Percentiles rank a stretch among this genome's conserved stretches.
These are phyloP conservation scores for Palaemon carinicauda DNA, from an alignment of 1,140 invertebrate species.

Conservation along the genomic window DNA sequence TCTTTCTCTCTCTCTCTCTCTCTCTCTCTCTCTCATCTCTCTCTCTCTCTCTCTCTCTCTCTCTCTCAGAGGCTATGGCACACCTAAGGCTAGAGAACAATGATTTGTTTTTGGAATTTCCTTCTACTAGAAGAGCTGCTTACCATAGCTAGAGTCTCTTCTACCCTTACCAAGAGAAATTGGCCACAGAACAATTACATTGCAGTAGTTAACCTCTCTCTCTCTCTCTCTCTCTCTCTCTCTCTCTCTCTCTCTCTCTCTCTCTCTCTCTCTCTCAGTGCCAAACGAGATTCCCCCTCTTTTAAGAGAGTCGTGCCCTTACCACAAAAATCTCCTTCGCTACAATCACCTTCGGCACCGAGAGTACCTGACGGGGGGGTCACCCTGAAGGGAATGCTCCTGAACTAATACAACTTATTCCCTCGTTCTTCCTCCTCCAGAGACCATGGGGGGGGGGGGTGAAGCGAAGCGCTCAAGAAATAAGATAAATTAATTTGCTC, in stretches of 20 bases:
- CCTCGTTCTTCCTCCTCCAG: background rate
- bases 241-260: background rate
- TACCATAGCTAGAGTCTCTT: no score
- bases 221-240: background rate
- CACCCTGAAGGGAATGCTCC: background rate
- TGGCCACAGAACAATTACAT: no score
- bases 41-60: background rate
- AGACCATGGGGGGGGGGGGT: background rate
- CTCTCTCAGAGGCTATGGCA: no score
- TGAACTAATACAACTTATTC: background rate
- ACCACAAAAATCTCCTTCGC: background rate
- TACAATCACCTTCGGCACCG: background rate
- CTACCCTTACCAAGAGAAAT: no score
- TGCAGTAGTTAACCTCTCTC: background rate
- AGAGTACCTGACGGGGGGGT: background rate
- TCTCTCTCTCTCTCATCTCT: background rate
- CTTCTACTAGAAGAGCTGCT: no score
- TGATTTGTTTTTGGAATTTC: no score
- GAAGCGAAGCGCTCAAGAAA: constrained; percentile 11
- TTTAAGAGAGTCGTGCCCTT: background rate
- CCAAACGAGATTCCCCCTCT: background rate
- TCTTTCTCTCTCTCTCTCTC: background rate
- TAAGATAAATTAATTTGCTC: constrained; percentile 52
- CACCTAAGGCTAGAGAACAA: no score
- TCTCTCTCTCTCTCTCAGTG: no score